phyloP scores from a whole-genome alignment of 2,113 vertebrate species.

The Malaclemys terrapin region DNA sequence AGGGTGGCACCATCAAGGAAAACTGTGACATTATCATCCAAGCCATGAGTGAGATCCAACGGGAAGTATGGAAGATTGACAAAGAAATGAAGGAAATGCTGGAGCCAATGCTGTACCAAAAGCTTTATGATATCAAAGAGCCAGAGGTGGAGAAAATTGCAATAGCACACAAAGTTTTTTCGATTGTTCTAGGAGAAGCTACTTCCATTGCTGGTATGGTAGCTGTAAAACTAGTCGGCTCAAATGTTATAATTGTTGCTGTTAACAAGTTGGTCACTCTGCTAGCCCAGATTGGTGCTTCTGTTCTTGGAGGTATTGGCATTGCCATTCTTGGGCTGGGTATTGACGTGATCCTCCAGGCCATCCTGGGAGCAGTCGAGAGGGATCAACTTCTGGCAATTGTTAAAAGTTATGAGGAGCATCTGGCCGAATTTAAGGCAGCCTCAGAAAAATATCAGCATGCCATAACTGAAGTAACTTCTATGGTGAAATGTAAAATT shows the following conservation, averaged over 20 bases:
- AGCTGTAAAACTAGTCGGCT: constrained; percentile 79
- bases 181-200: constrained; percentile 77
- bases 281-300: constrained; percentile 76
- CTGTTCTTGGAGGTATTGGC: constrained; percentile 80
- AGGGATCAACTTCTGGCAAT: constrained; percentile 76
- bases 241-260: constrained; percentile 67
- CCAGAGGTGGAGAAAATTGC: constrained; percentile 80
- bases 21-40: constrained; percentile 82
- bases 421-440: constrained; percentile 79
- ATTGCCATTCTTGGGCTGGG: constrained; percentile 79
- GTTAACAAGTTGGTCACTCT: constrained; percentile 74
- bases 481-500: constrained; percentile 68
- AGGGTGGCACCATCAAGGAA: constrained; percentile 78
- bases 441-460: constrained; percentile 79
- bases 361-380: constrained; percentile 82
- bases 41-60: constrained; percentile 77
- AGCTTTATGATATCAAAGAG: constrained; percentile 81
- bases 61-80: constrained; percentile 79
- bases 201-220: constrained; percentile 78
- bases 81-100: constrained; percentile 78
- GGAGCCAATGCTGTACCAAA: constrained; percentile 81
- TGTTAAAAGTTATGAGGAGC: constrained; percentile 80
- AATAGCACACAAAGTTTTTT: constrained; percentile 79
- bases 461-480: constrained; percentile 75
- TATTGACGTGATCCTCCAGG: constrained; percentile 80